Base-by-base conservation (phyloP, 1,140 invertebrate species). In the Lepidurus apus region DNA sequence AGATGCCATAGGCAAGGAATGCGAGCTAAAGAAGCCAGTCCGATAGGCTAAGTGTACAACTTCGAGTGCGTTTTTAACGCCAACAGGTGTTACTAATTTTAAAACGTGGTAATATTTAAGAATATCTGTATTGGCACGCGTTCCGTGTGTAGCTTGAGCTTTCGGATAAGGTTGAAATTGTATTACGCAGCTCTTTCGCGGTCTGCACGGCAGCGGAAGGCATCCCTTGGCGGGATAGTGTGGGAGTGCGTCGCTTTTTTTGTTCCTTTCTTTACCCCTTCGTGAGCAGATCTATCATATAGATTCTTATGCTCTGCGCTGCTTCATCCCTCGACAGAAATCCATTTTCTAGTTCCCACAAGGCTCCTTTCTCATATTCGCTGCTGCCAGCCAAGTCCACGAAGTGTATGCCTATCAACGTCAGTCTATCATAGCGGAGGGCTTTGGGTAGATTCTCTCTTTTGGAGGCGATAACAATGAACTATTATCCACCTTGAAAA, bases 321-420 rank as follows among this genome's bases (percentile, higher is more conserved):
- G 21, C 53, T 65, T 65, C 53, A 65, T 65, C 17, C 53, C 53
- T 65, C 53, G 53, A 65, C 53, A 65, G 53, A 21, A 65, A 65
- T 65, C 53, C 53, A 65, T 65, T 65, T 65, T 65, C 53, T 65
- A 21, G n/a, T 65, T 65, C 53, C 53, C 53, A 65, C n/a, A 65
- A 65, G 53, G 53, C 53, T 21, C 21, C 21, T 65, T 65, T 65
- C 53, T 65, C 53, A 65, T 65, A 65, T 65, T 65, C 53, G 10
- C 10, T 13, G 53, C 21, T 65, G 53, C 53, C 21, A 21, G 53
- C 53, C 17, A 65, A 65, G 53, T 65, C 53, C 53, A 17, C 53
- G 53, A 34, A 65, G 9, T 65, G 17, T 65, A 65, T 65, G 53
- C 53, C 53, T 65, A 65, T 65, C 53, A 65, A 65, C 53, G 53